phyloP scores from a whole-genome alignment of 2,113 vertebrate genomes.

The Perca fluviatilis region DNA sequence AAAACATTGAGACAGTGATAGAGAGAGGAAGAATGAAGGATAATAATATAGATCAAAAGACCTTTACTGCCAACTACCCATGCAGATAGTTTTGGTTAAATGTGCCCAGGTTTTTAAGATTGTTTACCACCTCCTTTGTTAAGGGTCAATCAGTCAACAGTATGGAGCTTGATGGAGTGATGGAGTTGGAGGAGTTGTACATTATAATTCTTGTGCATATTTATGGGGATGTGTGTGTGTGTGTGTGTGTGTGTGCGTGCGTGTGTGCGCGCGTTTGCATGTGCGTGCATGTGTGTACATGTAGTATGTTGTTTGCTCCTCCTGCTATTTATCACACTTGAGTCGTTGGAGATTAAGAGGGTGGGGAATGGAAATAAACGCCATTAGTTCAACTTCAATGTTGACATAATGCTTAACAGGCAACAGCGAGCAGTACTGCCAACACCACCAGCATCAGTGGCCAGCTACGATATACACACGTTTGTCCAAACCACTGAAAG shows the following conservation, averaged over 20 bases:
- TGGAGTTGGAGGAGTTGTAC: not conserved
- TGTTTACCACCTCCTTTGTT: not conserved
- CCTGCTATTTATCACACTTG: slow-evolving; percentile 37
- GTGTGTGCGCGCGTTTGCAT: not conserved
- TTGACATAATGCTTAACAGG: slow-evolving; percentile 58
- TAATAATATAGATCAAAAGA: slow-evolving; percentile 44
- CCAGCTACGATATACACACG: slow-evolving; percentile 42
- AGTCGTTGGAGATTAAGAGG: not conserved
- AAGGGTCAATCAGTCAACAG: not conserved
- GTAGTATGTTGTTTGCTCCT: slow-evolving; percentile 17
- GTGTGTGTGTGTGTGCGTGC: no score
- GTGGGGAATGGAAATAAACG: slow-evolving; percentile 39
- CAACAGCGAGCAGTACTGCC: slow-evolving; percentile 46
- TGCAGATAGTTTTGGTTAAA: no score
- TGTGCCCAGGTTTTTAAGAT: no score
- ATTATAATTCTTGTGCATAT: not conserved
- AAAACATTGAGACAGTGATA: slow-evolving; percentile 55
- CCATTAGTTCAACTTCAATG: slow-evolving; percentile 57
- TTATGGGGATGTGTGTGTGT: not conserved
- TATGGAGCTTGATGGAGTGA: not conserved
- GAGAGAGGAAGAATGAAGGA: slow-evolving; percentile 23
- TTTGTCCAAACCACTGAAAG: slow-evolving; percentile 54
- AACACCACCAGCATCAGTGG: slow-evolving; percentile 30
- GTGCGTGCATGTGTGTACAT: not conserved
- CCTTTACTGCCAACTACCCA: no score